Conservation (phyloP, 2,888 invertebrate species). For the Campoplex nolae region DNA sequence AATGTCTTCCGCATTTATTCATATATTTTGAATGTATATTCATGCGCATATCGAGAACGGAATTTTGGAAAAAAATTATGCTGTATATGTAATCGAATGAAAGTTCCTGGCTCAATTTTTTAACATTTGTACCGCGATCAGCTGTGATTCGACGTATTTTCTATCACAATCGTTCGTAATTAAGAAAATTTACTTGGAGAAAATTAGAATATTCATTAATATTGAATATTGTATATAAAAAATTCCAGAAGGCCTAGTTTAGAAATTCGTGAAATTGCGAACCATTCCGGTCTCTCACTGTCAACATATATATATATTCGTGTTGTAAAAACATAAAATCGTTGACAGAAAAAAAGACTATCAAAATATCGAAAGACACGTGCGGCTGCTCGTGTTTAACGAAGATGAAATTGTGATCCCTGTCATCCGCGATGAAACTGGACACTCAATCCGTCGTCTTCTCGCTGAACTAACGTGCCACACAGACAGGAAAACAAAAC, state of each 20-base stretch:
- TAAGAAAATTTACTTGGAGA: not conserved
- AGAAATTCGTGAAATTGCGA: not conserved
- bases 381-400: not conserved
- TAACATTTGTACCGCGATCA: not conserved
- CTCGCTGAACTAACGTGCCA: conserved; percentile 9
- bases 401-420: conserved; percentile 15
- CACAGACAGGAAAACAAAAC: conserved; percentile 16
- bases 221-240: not conserved
- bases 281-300: not conserved
- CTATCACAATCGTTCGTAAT: not conserved
- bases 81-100: not conserved
- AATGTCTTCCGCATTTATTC: not conserved
- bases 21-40: not conserved
- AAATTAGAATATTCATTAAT: not conserved
- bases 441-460: conserved; percentile 47
- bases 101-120: not conserved
- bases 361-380: conserved; percentile 17
- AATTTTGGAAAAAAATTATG: not conserved
- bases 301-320: conserved; percentile 7
- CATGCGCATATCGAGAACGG: not conserved
- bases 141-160: not conserved
- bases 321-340: not conserved
- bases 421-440: conserved; percentile 57
- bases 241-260: not conserved
- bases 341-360: not conserved